Evolutionary conservation across 2,113 vertebrate species (phyloP).

Genomic region (Acanthisitta chloris): DNA sequence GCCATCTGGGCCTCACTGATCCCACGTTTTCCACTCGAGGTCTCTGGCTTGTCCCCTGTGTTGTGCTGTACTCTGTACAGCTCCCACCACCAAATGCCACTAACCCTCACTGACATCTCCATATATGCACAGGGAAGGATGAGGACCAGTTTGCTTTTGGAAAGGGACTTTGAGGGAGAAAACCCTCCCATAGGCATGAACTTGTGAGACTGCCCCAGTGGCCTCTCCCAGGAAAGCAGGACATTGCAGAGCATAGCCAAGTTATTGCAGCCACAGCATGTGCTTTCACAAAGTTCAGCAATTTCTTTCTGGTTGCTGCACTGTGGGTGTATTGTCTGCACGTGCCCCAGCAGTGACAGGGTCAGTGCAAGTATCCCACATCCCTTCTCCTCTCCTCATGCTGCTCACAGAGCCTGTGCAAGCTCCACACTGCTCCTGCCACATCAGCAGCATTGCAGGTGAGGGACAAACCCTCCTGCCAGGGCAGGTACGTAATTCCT

Average conservation of each 20-base stretch:
- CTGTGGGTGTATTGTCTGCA: background rate
- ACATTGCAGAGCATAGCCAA: background rate
- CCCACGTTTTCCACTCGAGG: fast-evolving
- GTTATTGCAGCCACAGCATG: too few relatives aligned
- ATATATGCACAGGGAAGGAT: fast-evolving
- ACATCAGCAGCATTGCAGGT: fast-evolving
- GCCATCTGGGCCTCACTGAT: background rate
- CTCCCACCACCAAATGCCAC: background rate
- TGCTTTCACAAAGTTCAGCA: fast-evolving
- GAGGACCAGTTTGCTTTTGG: background rate
- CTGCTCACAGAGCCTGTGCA: background rate
- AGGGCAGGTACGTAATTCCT: fast-evolving
- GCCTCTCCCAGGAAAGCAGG: background rate
- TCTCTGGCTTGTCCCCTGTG: background rate
- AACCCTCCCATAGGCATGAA: background rate
- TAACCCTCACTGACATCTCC: background rate
- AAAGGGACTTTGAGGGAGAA: background rate
- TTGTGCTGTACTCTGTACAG: fast-evolving
- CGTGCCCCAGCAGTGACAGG: fast-evolving
- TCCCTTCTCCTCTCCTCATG: fast-evolving
- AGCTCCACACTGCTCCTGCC: background rate
- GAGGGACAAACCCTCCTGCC: background rate
- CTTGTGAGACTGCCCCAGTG: background rate
- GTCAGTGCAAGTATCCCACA: background rate
- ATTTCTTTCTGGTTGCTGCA: background rate